A percentile compares a stretch with the other conserved stretches of the same genome.
Conservation (phyloP, 2,113 vertebrate genomes). For the Epinephelus lanceolatus region DNA sequence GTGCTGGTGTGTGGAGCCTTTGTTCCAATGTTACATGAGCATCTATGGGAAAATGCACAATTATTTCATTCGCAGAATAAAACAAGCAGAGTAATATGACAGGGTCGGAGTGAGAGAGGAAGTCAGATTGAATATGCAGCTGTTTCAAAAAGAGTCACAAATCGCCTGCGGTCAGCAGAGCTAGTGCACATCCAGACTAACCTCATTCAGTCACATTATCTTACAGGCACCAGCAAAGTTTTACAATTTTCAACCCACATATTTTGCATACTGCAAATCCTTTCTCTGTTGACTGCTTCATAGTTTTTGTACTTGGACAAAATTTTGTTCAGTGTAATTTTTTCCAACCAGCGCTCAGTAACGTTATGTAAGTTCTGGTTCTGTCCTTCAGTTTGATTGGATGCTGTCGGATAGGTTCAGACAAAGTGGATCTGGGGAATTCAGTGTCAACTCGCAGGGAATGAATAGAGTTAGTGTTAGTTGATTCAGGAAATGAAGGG, state of each 20-base stretch:
- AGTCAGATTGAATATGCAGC: conserved; percentile 66
- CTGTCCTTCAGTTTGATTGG: too few relatives aligned
- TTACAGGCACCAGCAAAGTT: conserved; percentile 65
- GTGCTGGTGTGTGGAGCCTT: not conserved
- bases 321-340: too few relatives aligned
- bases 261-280: too few relatives aligned
- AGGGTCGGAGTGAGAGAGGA: conserved; percentile 40
- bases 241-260: not conserved
- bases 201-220: conserved; percentile 82
- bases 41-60: conserved; percentile 39
- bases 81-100: conserved; percentile 37
- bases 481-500: too few relatives aligned
- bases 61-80: conserved; percentile 31
- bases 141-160: conserved; percentile 69
- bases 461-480: too few relatives aligned
- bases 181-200: conserved; percentile 66
- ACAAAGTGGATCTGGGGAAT: too few relatives aligned
- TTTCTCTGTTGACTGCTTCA: too few relatives aligned
- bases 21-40: conserved; percentile 19
- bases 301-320: too few relatives aligned
- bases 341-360: too few relatives aligned
- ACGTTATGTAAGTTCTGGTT: too few relatives aligned
- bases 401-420: too few relatives aligned
- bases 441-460: too few relatives aligned
- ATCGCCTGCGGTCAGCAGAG: conserved; percentile 64